Evolutionary conservation across 2,113 vertebrate species (phyloP).

Genomic region (Melanocharis versteri): DNA sequence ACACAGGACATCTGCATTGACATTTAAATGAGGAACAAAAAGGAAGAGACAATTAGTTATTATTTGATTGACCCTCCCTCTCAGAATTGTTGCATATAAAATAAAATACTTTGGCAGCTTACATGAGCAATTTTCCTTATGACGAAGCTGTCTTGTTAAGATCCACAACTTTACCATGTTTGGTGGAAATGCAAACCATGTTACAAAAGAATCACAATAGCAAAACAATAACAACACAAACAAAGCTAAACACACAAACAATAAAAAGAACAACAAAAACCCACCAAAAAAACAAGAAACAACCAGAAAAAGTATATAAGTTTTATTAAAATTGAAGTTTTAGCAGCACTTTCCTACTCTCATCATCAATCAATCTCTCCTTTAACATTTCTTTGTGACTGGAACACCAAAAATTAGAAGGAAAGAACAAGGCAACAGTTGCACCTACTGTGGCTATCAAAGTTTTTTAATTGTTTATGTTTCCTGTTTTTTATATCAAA

Average conservation of each 20-base stretch:
- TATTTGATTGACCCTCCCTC: background rate
- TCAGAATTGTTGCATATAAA: background rate
- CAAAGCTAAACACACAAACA: background rate
- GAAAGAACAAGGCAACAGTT: background rate
- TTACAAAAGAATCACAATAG: fast-evolving
- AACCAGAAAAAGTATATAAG: fast-evolving
- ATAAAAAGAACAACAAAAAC: background rate
- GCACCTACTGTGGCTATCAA: fast-evolving
- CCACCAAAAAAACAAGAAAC: fast-evolving
- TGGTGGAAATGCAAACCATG: background rate
- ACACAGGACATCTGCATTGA: background rate
- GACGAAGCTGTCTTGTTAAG: background rate
- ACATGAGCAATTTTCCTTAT: background rate
- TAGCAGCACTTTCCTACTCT: background rate
- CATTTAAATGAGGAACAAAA: background rate
- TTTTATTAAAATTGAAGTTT: background rate
- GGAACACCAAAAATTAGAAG: background rate
- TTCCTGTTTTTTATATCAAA: background rate
- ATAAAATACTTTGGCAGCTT: background rate
- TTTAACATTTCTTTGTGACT: background rate
- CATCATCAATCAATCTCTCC: background rate
- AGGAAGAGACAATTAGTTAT: background rate
- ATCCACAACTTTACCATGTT: background rate
- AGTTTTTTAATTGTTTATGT: background rate
- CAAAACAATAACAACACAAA: background rate